Conservation (phyloP, 2,888 invertebrate species). For the Melanostoma scalare region DNA sequence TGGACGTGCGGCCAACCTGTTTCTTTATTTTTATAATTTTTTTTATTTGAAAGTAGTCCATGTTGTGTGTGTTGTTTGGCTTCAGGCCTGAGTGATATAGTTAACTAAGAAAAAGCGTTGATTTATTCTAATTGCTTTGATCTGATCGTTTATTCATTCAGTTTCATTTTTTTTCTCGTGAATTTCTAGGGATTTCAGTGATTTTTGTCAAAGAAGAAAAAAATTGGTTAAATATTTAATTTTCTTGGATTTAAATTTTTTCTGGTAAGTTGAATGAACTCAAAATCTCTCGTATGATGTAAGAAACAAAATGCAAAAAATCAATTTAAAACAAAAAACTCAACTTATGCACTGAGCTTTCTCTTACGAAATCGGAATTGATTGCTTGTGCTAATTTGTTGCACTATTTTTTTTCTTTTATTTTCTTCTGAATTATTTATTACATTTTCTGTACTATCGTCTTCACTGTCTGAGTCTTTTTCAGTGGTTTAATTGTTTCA, state of each 20-base stretch:
- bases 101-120: slow-evolving; percentile 33
- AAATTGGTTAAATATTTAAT: slow-evolving; percentile 9
- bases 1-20: slow-evolving; percentile 38
- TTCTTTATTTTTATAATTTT: slow-evolving; percentile 35
- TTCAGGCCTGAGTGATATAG: slow-evolving; percentile 44
- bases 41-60: slow-evolving; percentile 21
- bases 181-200: slow-evolving; percentile 48
- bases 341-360: slow-evolving; percentile 53
- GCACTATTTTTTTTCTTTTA: slow-evolving; percentile 11
- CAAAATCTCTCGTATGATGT: slow-evolving; percentile 11
- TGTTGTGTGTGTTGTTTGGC: slow-evolving; percentile 30
- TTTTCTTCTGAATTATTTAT: not conserved
- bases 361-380: slow-evolving; percentile 39
- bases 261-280: slow-evolving; percentile 69
- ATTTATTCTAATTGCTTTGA: slow-evolving; percentile 49
- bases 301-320: slow-evolving; percentile 4
- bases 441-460: not conserved
- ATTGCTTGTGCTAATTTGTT: slow-evolving; percentile 39
- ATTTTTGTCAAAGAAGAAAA: slow-evolving; percentile 14
- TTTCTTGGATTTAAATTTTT: slow-evolving; percentile 10
- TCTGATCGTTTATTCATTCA: slow-evolving; percentile 33
- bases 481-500: not conserved
- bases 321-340: not conserved
- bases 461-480: slow-evolving; percentile 11
- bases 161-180: slow-evolving; percentile 23